Base-by-base conservation (phyloP, 1,140 invertebrate species). In the Nymphalis io region DNA sequence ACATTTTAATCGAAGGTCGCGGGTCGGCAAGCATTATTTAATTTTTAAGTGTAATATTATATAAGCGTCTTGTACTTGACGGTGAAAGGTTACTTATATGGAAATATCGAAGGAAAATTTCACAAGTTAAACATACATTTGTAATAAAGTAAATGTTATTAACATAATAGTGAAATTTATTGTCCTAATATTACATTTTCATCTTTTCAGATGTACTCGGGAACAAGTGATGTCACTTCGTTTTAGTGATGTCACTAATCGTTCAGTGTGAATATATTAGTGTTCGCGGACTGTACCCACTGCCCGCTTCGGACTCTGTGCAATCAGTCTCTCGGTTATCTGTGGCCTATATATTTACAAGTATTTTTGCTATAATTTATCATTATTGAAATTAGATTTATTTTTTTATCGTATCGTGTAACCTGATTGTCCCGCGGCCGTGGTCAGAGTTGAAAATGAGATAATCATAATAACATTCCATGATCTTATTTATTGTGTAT, bases 361-460 rank as follows among this genome's bases (percentile, higher is more conserved):
- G 81, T 91, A 91, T 91, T 91, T 89, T 91, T 91, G 89, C 89
- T 91, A 90, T 90, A 88, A 91, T 91, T 89, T 89, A 88, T 89
- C 83, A 71, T 85, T 83, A 83, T 75, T 75, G 79, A 84, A 82
- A 78, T 85, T 84, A 88, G 82, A 66, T 77, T 87, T 87, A 85
- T 87, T 88, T 87, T 89, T 88, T 84, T 87, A 83, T 80, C 70
- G 76, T 81, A 72, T 81, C n/a, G n/a, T n/a, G n/a, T n/a, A n/a
- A 80, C 76, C 81, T 85, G 59, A 71, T 57, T 55, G 23, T 66
- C 63, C 69, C 39, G 59, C 27, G 60, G 55, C 64, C 46, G 74
- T 70, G 78, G 79, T 70, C 76, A 71, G 75, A 78, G 77, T 72
- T 73, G 76, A 74, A 79, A 72, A 74, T 71, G 74, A 83, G 61